Evolutionary conservation across 2,797 vertebrate genomes (phyloP), one percentile per base, ranked within the genome.

Genomic region (Danio aesculapii): DNA sequence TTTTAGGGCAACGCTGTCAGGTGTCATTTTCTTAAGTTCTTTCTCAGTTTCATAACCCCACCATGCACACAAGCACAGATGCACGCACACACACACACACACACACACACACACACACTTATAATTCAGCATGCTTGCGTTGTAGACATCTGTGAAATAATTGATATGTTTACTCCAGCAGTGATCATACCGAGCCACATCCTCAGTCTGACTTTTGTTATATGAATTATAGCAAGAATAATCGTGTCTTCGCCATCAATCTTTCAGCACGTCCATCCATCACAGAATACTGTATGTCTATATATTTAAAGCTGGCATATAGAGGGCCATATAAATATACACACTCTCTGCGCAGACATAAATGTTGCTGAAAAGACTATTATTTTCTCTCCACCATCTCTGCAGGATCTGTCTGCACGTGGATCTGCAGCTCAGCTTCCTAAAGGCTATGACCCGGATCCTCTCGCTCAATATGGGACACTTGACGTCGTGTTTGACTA

Each of bases 401-500:
- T 87, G 69, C 86, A 98, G 97, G 93, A 97, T 89, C 93, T 97
- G 92, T 98, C 97, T 78, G 96, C 96, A 78, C 95, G 92, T 87
- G 96, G 97, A 88, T 98, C 97, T 8, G 95, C 96, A 63, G 96
- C 95, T 76, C 97, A 91, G 91, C 95, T 99, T 87, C 96, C 93
- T 47, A 99, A 98, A 93, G 94, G 95, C 87, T 99, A 97, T 76
- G 96, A 97, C 88, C 95, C 96, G 44, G 97, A 98, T 90, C 95
- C 96, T 47, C 88, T 94, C 83, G 94, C 96, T 88, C 98, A 97
- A 87, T 97, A 96, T 12, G 98, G 98, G 89, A 99, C 97, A 8
- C 92, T 99, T 88, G 97, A 99, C 86, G 95, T 98, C 86, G 95
- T 96, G 89, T 97, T 98, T 83, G 95, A 99, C 93, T 98, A 97